Conservation (phyloP, 37 sponge, comb jelly and placozoan species). For the Bolinopsis microptera region DNA sequence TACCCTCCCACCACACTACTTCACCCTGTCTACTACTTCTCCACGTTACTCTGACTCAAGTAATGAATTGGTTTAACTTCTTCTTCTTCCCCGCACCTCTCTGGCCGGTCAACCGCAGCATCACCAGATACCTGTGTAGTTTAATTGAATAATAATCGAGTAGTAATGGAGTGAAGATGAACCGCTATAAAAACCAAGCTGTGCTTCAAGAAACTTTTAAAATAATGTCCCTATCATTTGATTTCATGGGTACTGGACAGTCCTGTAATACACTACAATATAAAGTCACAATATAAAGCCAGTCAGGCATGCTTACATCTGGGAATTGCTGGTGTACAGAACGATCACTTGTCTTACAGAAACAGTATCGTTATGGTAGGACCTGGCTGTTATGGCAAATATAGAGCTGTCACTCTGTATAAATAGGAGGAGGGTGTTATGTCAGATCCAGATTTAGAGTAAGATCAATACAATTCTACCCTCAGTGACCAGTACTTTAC, state of each 20-base stretch:
- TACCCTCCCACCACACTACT: no score
- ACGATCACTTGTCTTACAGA: background rate
- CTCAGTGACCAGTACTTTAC: background rate
- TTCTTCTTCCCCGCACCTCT: background rate
- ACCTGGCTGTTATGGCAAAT: background rate
- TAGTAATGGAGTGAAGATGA: background rate
- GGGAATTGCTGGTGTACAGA: background rate
- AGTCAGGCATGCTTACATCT: background rate
- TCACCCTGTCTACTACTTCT: background rate
- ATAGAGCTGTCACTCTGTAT: background rate
- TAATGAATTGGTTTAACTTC: background rate
- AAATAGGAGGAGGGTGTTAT: background rate
- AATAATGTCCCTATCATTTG: background rate
- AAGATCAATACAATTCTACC: background rate
- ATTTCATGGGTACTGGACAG: background rate
- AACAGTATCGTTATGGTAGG: no score
- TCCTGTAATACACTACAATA: background rate
- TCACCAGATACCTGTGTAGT: background rate
- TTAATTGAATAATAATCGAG: background rate
- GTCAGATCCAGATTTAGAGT: background rate
- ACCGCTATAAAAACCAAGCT: background rate
- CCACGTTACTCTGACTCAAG: background rate
- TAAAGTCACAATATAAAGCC: background rate
- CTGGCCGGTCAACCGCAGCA: background rate
- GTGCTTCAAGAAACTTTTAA: background rate